These are phyloP conservation scores for Nemoura dubitans DNA, from an alignment of 2,888 invertebrate species.

Conservation along the genomic window DNA sequence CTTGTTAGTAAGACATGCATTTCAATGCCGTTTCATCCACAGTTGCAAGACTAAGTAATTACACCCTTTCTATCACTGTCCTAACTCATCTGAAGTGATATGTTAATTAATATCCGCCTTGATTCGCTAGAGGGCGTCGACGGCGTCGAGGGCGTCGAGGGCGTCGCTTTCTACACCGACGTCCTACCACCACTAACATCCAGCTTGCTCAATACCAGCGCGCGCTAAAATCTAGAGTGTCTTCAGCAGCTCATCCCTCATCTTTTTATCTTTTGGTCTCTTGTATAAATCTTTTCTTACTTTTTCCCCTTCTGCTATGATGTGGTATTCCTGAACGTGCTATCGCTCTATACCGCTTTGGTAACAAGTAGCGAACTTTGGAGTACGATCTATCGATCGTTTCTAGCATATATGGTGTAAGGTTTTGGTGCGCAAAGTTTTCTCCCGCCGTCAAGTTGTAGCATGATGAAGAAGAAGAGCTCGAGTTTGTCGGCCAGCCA, in stretches of 20 bases:
- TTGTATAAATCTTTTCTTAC: slow-evolving; percentile 35
- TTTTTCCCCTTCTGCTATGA: neutral
- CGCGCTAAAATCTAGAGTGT: neutral
- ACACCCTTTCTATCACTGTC: slow-evolving; percentile 12
- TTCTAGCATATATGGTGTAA: neutral
- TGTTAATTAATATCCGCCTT: slow-evolving; percentile 12
- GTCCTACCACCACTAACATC: neutral
- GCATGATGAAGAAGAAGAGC: neutral
- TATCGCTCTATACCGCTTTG: neutral
- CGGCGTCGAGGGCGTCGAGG: neutral
- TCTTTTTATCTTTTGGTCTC: slow-evolving; percentile 21
- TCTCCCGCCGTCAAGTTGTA: neutral
- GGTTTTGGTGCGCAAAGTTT: neutral
- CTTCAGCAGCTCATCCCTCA: slow-evolving; percentile 17
- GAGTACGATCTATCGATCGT: slow-evolving; percentile 33
- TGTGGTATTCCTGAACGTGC: slow-evolving; percentile 2
- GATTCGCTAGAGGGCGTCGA: neutral
- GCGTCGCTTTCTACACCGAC: neutral
- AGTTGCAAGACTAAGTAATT: neutral
- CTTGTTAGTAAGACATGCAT: slow-evolving; percentile 12
- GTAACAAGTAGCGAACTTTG: slow-evolving; percentile 28
- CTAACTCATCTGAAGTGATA: slow-evolving; percentile 12
- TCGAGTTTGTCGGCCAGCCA: neutral
- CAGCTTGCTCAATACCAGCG: neutral
- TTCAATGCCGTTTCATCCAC: neutral